These are phyloP conservation scores for Strigamia maritima DNA, from an alignment of 2,888 invertebrate species.

Conservation along the genomic window DNA sequence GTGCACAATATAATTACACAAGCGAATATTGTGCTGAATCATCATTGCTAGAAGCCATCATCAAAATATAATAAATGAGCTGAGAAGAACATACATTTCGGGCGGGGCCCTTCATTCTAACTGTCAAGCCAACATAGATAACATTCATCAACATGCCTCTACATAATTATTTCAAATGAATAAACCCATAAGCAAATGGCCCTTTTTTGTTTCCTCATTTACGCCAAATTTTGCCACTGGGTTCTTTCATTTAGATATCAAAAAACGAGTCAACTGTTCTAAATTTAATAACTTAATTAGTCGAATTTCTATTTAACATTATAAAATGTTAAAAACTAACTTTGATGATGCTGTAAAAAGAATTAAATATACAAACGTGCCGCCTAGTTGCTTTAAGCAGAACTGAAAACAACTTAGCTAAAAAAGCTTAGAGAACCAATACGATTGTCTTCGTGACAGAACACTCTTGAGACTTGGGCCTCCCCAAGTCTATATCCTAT, in stretches of 20 bases:
- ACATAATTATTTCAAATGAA: constrained; percentile 28
- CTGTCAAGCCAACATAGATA: constrained; percentile 23
- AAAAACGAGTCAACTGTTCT: neutral
- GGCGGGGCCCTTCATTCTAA: constrained; percentile 32
- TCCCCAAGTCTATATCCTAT: neutral
- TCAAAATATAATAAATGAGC: constrained; percentile 34
- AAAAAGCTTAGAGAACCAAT: neutral
- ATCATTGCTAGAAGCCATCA: constrained; percentile 32
- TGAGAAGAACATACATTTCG: constrained; percentile 32
- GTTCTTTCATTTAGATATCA: constrained; percentile 2
- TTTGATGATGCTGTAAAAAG: neutral
- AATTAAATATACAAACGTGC: neutral
- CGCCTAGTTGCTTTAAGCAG: neutral
- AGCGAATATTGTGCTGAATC: constrained; percentile 12
- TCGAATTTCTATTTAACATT: neutral
- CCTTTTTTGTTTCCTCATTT: constrained; percentile 7
- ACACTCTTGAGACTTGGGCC: neutral
- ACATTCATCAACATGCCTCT: constrained; percentile 27
- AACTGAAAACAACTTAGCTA: constrained; percentile 3
- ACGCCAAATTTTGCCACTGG: constrained; percentile 1
- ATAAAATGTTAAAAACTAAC: neutral
- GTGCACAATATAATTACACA: neutral
- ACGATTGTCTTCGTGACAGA: neutral
- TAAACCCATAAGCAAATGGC: constrained; percentile 8
- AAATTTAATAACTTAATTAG: neutral